phyloP scores from a whole-genome alignment of 30 jellyfish, hydroid and myxozoan genomes.

The Pelagia noctiluca region DNA sequence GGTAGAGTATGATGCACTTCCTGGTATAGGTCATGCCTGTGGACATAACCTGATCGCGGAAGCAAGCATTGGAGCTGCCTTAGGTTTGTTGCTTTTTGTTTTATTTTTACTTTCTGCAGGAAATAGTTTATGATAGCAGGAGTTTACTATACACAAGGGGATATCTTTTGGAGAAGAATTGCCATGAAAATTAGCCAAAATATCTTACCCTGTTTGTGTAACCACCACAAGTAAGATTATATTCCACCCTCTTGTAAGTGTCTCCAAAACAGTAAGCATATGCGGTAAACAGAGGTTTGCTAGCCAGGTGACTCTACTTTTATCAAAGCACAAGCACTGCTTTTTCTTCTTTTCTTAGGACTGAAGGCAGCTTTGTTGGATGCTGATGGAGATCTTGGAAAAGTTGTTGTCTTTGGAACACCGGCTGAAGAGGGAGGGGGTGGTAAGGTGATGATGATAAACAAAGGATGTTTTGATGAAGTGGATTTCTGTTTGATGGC shows the following conservation, averaged over 20 bases:
- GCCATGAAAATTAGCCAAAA: too few relatives aligned
- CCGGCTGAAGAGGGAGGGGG: constrained; percentile 98
- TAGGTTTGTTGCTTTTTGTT: too few relatives aligned
- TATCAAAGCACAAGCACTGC: not conserved
- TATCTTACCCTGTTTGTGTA: too few relatives aligned
- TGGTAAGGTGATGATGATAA: constrained; percentile 80
- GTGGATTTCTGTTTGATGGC: constrained; percentile 94
- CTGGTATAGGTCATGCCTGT: constrained; percentile 99
- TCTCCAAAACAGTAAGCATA: too few relatives aligned
- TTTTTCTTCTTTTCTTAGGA: constrained; percentile 17
- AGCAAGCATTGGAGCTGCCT: constrained; percentile 93
- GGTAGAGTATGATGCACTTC: constrained; percentile 97
- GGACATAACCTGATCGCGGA: constrained; percentile 96
- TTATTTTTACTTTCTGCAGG: too few relatives aligned
- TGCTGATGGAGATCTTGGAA: constrained; percentile 16
- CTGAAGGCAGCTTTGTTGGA: constrained; percentile 47
- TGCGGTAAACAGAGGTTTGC: not conserved
- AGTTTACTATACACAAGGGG: too few relatives aligned
- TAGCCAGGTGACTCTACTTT: not conserved
- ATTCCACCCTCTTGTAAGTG: too few relatives aligned
- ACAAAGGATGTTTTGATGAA: constrained; percentile 85
- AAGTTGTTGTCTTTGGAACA: constrained; percentile 88
- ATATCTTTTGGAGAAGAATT: too few relatives aligned
- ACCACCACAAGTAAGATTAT: too few relatives aligned
- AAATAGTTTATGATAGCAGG: too few relatives aligned